Conservation (phyloP, 1,140 invertebrate genomes). For the Capitella teleta region DNA sequence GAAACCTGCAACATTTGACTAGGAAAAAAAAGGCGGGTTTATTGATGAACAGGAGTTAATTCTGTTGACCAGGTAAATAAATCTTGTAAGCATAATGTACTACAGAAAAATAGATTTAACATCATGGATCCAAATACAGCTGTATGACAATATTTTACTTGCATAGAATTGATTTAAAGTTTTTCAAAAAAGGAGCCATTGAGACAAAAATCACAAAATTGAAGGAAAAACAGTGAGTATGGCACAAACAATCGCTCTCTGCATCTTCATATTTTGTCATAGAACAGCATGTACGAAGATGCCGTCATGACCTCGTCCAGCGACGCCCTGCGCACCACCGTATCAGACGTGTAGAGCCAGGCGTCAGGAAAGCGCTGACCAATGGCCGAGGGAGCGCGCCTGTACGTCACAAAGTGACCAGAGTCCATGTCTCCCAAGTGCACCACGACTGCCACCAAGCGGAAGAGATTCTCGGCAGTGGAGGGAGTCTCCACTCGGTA, state of each 20-base stretch:
- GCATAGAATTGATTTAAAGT: too few relatives aligned
- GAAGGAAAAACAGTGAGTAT: too few relatives aligned
- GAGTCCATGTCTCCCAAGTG: conserved; percentile 72
- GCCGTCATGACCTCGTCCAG: conserved; percentile 36
- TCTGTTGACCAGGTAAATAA: too few relatives aligned
- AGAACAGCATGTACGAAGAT: conserved; percentile 47
- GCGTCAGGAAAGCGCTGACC: conserved; percentile 11
- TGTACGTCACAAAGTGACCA: conserved; percentile 85
- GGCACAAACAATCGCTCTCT: not conserved
- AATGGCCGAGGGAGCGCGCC: conserved; percentile 48
- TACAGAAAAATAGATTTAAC: too few relatives aligned
- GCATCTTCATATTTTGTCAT: conserved; percentile 34
- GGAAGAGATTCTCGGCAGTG: conserved; percentile 45
- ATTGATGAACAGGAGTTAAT: too few relatives aligned
- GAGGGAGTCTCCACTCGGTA: conserved; percentile 2
- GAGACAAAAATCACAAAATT: too few relatives aligned
- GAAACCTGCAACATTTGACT: too few relatives aligned
- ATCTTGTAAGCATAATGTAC: too few relatives aligned
- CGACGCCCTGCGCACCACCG: conserved; percentile 31
- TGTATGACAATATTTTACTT: too few relatives aligned
- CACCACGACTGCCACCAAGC: conserved; percentile 71
- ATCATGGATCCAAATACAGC: too few relatives aligned
- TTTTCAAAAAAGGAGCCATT: too few relatives aligned
- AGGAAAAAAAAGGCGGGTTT: too few relatives aligned
- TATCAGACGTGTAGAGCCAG: conserved; percentile 35